Conservation (phyloP, 2,797 vertebrate species). For the Mus minutoides region DNA sequence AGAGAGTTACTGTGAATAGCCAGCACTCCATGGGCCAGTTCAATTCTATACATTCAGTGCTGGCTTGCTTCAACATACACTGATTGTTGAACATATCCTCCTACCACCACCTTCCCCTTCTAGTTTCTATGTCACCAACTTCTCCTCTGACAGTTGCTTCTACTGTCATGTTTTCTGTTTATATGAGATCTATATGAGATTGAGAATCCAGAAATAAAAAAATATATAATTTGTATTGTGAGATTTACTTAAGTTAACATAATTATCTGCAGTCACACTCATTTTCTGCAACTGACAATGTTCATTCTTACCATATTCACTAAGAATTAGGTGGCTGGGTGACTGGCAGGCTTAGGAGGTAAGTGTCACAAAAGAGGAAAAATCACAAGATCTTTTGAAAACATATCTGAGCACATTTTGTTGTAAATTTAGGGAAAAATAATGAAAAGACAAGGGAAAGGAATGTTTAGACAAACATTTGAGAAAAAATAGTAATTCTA, state of each 20-base stretch:
- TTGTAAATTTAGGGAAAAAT: not conserved
- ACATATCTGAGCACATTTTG: not conserved
- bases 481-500: not conserved
- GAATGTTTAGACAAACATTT: not conserved
- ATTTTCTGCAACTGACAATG: not conserved
- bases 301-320: not conserved
- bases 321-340: not conserved
- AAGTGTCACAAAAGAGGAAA: not conserved
- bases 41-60: not conserved
- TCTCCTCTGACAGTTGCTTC: not conserved
- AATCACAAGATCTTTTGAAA: not conserved
- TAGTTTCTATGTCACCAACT: rapidly evolving
- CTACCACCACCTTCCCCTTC: no score
- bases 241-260: not conserved
- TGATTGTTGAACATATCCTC: no score
- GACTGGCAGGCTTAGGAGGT: not conserved
- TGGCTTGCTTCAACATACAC: not conserved
- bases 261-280: not conserved
- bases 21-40: not conserved
- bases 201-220: not conserved
- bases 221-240: not conserved
- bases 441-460: not conserved
- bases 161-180: not conserved
- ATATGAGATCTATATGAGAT: not conserved
- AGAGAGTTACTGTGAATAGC: not conserved